Evolutionary conservation across 1,140 invertebrate species (phyloP).

Genomic region (Drosophila tristis): DNA sequence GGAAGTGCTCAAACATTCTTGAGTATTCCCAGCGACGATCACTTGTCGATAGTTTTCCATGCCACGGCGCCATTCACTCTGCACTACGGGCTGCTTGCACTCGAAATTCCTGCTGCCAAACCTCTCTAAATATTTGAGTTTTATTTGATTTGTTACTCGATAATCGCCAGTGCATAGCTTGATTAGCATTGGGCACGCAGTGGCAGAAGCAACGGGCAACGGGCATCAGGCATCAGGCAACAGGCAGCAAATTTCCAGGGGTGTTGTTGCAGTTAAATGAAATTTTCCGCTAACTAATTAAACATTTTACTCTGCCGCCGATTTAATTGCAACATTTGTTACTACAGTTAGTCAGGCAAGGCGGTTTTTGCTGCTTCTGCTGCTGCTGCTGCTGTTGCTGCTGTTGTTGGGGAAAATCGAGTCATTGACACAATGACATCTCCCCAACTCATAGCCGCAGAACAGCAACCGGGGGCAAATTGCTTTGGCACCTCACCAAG

Average conservation of each 20-base stretch:
- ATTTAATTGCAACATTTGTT: conserved; percentile 32
- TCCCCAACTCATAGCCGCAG: conserved; percentile 6
- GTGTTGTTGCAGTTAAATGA: conserved; percentile 73
- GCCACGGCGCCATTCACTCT: too few species aligned
- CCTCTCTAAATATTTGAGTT: not conserved
- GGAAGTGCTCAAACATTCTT: too few species aligned
- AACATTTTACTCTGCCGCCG: conserved; percentile 34
- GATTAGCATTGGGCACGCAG: conserved; percentile 44
- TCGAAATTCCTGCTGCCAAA: not conserved
- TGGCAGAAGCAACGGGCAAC: not conserved
- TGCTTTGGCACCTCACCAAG: conserved; percentile 45
- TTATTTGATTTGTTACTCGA: conserved; percentile 18
- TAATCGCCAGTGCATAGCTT: conserved; percentile 29
- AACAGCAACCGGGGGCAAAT: conserved; percentile 20
- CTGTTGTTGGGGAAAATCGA: conserved; percentile 14
- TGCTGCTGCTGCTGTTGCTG: conserved; percentile 11
- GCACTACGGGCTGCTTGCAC: too few species aligned
- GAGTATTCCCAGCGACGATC: too few species aligned
- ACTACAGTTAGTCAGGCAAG: conserved; percentile 15
- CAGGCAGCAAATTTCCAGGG: conserved; percentile 36
- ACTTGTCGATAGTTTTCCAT: too few species aligned
- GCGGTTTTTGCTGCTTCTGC: not conserved
- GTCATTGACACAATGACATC: conserved; percentile 59
- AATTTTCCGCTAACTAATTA: conserved; percentile 67
- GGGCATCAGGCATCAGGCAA: not conserved